phyloP scores from a whole-genome alignment of 2,888 invertebrate genomes.

The Dexiosoma caninum region DNA sequence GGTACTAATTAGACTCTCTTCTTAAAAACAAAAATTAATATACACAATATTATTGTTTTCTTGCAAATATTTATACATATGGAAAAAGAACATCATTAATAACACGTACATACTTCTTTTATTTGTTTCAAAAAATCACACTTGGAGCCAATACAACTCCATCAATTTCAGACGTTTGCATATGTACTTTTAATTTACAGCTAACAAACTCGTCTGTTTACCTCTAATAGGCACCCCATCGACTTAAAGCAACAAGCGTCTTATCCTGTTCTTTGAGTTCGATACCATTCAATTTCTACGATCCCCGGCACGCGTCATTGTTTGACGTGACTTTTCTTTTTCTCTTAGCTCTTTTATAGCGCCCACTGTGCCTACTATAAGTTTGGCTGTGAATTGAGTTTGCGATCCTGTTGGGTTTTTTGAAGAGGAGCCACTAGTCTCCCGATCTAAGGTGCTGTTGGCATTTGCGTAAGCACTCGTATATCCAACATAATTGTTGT shows the following conservation, averaged over 20 bases:
- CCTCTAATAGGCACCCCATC: not conserved
- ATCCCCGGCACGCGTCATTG: slow-evolving; percentile 76
- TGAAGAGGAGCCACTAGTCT: slow-evolving; percentile 68
- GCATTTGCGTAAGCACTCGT: slow-evolving; percentile 77
- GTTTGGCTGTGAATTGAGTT: slow-evolving; percentile 84
- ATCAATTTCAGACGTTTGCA: not conserved
- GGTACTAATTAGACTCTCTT: slow-evolving; percentile 62
- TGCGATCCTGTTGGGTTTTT: slow-evolving; percentile 68
- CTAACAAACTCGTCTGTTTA: not conserved
- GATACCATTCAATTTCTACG: slow-evolving; percentile 71
- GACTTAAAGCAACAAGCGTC: not conserved
- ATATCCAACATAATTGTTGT: slow-evolving; percentile 78
- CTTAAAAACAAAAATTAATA: slow-evolving; percentile 17
- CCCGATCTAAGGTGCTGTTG: slow-evolving; percentile 75
- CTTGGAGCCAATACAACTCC: not conserved
- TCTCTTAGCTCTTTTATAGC: slow-evolving; percentile 86
- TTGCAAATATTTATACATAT: not conserved
- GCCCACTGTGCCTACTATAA: slow-evolving; percentile 85
- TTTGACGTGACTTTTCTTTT: slow-evolving; percentile 83
- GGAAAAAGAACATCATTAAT: slow-evolving; percentile 18
- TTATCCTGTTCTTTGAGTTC: not conserved
- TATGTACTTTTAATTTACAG: not conserved
- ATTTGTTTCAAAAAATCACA: not conserved
- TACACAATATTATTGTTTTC: not conserved
- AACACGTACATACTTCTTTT: not conserved